Conservation (phyloP, 2,888 invertebrate genomes). For the Melanotus villosus region DNA sequence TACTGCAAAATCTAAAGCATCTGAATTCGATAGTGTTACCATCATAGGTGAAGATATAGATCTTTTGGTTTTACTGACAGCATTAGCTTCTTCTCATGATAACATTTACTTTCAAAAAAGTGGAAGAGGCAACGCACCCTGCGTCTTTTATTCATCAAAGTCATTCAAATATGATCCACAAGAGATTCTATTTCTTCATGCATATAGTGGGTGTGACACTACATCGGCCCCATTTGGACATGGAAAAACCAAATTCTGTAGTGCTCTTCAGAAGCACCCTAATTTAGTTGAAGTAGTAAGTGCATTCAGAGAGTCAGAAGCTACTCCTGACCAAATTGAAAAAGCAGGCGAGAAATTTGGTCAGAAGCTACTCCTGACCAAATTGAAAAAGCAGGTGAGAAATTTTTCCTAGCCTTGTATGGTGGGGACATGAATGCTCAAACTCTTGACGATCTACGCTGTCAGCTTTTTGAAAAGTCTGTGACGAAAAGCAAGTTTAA, state of each 20-base stretch:
- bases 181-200: too few species aligned
- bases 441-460: not conserved
- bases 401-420: conserved; percentile 16
- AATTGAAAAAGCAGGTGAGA: too few species aligned
- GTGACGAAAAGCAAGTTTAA: conserved; percentile 8
- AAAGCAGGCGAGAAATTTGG: too few species aligned
- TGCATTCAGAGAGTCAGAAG: not conserved
- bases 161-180: not conserved
- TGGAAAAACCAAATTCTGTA: too few species aligned
- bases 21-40: conserved; percentile 35
- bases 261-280: too few species aligned
- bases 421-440: conserved; percentile 18
- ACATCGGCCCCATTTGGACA: too few species aligned
- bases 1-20: conserved; percentile 39
- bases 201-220: too few species aligned
- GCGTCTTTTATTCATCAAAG: conserved; percentile 17
- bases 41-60: conserved; percentile 47
- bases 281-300: too few species aligned
- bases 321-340: conserved; percentile 26
- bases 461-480: conserved; percentile 1
- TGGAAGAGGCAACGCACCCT: conserved; percentile 31
- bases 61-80: conserved; percentile 37
- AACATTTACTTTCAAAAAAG: conserved; percentile 31
- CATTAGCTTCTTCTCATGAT: conserved; percentile 21
- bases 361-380: too few species aligned